Evolutionary conservation across 2,888 invertebrate species (phyloP), one percentile per base, ranked within the genome.

Genomic region (Diaperis boleti): DNA sequence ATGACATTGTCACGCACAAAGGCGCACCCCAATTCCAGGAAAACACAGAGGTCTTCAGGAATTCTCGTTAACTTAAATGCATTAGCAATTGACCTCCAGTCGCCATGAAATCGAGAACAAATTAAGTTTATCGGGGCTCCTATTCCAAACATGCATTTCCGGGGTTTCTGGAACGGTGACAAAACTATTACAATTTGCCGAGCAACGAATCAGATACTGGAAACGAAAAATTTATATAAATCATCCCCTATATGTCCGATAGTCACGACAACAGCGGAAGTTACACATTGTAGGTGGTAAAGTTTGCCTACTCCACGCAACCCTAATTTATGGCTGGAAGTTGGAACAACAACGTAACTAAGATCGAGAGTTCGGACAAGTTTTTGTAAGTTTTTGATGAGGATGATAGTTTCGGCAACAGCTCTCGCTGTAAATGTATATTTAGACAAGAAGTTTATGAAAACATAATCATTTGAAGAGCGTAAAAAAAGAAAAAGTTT

Each of bases 331-430:
- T 20, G 22, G 20, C 6, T n/a, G 2, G 20, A 42, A 42, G 41
- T 42, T 42, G 41, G 10, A 42, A 20, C 41, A 42, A 42, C 41
- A 41, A 41, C 41, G 10, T 10, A 42, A 42, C 41, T 42, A 42
- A 42, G 18, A 42, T 42, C 18, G n/a, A 17, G 17, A 18, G 15
- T 39, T 39, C 14, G 3, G 3, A 15, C 39, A 39, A 39, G 15
- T 39, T 39, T 15, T 39, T 13, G 8, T 15, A 39, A 14, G 39
- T 39, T 8, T 17, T 39, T 39, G 14, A 39, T 15, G 11, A 13
- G 15, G 15, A 39, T 39, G 15, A 39, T 39, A 39, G 15, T 39
- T 39, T 39, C 14, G 15, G 11, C 15, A 7, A 17, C 14, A 15
- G 3, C 39, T 39, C 14, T 11, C 13, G 15, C 15, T 13, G 17